Evolutionary conservation across 2,888 invertebrate species (phyloP).

Genomic region (Drosophila helvetica): DNA sequence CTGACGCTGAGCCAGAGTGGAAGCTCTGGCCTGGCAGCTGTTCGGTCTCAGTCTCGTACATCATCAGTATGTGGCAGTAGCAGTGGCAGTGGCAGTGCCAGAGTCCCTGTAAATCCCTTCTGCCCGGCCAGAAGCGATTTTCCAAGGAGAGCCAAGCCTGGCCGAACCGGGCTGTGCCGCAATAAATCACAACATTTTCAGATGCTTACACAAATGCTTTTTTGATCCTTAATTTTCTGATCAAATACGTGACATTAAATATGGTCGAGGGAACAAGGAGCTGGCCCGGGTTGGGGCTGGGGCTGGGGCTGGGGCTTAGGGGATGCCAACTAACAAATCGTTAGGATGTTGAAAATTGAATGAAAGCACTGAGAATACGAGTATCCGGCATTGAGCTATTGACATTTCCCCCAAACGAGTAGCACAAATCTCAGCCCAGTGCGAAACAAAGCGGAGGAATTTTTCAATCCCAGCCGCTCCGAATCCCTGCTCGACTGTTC

Average conservation of each 20-base stretch:
- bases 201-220: conserved; percentile 80
- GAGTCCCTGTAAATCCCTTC: conserved; percentile 26
- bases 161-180: conserved; percentile 65
- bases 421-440: conserved; percentile 11
- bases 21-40: conserved; percentile 56
- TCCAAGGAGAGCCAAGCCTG: neutral
- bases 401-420: conserved; percentile 37
- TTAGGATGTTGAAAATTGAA: conserved; percentile 71
- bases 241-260: conserved; percentile 79
- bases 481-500: neutral
- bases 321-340: conserved; percentile 71
- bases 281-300: neutral
- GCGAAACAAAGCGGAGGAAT: conserved; percentile 59
- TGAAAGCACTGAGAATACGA: conserved; percentile 53
- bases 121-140: conserved; percentile 16
- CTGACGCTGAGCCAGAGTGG: conserved; percentile 12
- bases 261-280: conserved; percentile 2
- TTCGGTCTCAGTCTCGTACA: conserved; percentile 53
- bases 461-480: conserved; percentile 69
- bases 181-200: conserved; percentile 81
- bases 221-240: conserved; percentile 80
- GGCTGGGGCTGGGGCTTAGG: neutral
- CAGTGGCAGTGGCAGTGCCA: conserved; percentile 7
- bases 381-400: conserved; percentile 44
- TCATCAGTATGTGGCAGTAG: conserved; percentile 54